A percentile compares a stretch with the other conserved stretches of the same genome.
These are phyloP conservation scores for Darevskia nairensis DNA, from an alignment of 2,797 vertebrate species.

Conservation along the genomic window DNA sequence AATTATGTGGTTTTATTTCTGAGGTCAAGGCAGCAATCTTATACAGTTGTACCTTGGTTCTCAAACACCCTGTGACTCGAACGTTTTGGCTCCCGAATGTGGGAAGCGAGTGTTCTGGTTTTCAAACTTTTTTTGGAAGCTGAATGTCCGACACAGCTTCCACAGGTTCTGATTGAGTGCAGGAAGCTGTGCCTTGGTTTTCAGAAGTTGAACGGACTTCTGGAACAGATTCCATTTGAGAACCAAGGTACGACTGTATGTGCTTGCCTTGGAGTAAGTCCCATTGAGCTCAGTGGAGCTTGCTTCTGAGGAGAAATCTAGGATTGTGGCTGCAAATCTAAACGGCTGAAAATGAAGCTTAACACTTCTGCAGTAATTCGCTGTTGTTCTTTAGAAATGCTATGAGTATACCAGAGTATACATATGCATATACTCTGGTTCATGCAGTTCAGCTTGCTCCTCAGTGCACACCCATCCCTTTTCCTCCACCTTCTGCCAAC, in stretches of 20 bases:
- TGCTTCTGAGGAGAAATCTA: not conserved
- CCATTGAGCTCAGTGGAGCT: not conserved
- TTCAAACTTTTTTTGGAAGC: too few species aligned
- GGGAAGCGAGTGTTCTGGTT: too few species aligned
- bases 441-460: accelerated
- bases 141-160: too few species aligned
- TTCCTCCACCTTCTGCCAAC: not conserved
- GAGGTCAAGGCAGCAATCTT: not conserved
- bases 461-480: not conserved
- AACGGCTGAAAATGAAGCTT: not conserved
- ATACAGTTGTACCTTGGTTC: not conserved
- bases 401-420: too few species aligned
- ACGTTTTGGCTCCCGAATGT: too few species aligned
- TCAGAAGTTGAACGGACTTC: too few species aligned
- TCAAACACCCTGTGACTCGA: too few species aligned
- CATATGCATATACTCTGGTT: not conserved
- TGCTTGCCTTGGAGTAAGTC: not conserved
- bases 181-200: too few species aligned
- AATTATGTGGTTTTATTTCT: not conserved
- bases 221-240: too few species aligned
- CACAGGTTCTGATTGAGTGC: too few species aligned
- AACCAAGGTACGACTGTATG: too few species aligned
- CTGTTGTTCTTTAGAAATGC: accelerated
- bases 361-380: not conserved
- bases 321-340: not conserved